Evolutionary conservation across 1,140 invertebrate genomes (phyloP).

Genomic region (Triops longicaudatus): DNA sequence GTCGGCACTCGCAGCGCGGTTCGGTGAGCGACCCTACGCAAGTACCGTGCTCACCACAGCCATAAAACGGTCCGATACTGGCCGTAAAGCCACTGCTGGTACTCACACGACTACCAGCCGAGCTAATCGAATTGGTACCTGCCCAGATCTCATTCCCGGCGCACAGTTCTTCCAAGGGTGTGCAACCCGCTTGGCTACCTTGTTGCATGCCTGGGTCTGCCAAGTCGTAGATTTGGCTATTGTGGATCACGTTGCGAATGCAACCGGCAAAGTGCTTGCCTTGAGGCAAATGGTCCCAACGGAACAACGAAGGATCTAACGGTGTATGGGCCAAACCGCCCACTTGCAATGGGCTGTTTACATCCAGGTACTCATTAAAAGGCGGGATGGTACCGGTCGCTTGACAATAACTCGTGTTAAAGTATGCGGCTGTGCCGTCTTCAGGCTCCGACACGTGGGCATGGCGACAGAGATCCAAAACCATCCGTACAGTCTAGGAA

Average conservation of each 20-base stretch:
- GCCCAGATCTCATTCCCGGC: constrained; percentile 57
- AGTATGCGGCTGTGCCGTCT: constrained; percentile 70
- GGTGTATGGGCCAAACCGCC: constrained; percentile 80
- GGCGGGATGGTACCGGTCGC: constrained; percentile 77
- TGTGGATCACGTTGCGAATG: constrained; percentile 88
- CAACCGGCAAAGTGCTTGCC: constrained; percentile 87
- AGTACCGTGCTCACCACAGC: constrained; percentile 63
- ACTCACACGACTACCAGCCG: constrained; percentile 49
- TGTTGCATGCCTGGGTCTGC: constrained; percentile 74
- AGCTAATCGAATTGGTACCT: constrained; percentile 43
- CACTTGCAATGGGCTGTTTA: constrained; percentile 87
- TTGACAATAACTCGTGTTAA: constrained; percentile 80
- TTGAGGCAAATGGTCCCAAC: constrained; percentile 49
- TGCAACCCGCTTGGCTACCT: constrained; percentile 73
- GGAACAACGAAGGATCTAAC: constrained; percentile 73
- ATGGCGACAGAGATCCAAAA: constrained; percentile 83
- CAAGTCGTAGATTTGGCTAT: constrained; percentile 86
- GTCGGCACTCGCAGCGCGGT: constrained; percentile 81
- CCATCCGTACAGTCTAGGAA: constrained; percentile 64
- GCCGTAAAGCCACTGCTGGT: constrained; percentile 6
- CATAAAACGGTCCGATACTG: constrained; percentile 17
- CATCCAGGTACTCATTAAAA: constrained; percentile 93
- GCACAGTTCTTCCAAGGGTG: constrained; percentile 81
- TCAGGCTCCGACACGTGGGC: constrained; percentile 76
- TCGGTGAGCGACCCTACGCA: constrained; percentile 83